Conservation (phyloP, 2,888 invertebrate species). For the Fragum sueziense region DNA sequence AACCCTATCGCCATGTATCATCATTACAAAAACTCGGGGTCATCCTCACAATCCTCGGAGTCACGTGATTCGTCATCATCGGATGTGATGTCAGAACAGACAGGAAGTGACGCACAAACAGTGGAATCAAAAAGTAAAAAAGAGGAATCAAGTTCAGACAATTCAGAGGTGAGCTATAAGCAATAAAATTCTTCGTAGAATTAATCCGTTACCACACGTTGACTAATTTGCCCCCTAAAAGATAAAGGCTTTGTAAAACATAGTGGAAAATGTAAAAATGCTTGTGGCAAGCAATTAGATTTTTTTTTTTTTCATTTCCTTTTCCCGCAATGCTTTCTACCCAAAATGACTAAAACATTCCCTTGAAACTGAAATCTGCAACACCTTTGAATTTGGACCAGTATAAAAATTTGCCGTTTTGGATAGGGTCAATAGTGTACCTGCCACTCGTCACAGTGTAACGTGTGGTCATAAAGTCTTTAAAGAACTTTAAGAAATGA, state of each 20-base stretch:
- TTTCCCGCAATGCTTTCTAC: slow-evolving; percentile 6
- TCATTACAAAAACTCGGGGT: not conserved
- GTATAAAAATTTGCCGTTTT: too few relatives aligned
- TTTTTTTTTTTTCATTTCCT: slow-evolving; percentile 3
- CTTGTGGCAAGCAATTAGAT: not conserved
- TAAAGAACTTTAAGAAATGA: too few relatives aligned
- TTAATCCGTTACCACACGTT: too few relatives aligned
- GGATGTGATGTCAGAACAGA: not conserved
- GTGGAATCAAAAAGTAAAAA: not conserved
- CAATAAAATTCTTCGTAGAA: too few relatives aligned
- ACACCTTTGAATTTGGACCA: not conserved
- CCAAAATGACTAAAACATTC: not conserved
- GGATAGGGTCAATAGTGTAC: too few relatives aligned
- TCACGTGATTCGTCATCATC: not conserved
- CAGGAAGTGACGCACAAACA: slow-evolving; percentile 10
- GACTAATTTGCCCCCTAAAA: too few relatives aligned
- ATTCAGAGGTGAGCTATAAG: slow-evolving; percentile 1
- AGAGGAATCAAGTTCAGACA: slow-evolving; percentile 6
- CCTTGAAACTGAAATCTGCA: not conserved
- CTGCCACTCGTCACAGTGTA: too few relatives aligned
- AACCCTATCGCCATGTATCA: not conserved
- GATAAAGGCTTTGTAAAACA: too few relatives aligned
- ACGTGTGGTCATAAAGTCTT: too few relatives aligned
- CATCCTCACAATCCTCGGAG: not conserved
- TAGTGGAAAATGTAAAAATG: not conserved